These are phyloP conservation scores for rabbit (Oryctolagus cuniculus) DNA, from an alignment of 2,113 vertebrate species.

Conservation along the genomic window DNA sequence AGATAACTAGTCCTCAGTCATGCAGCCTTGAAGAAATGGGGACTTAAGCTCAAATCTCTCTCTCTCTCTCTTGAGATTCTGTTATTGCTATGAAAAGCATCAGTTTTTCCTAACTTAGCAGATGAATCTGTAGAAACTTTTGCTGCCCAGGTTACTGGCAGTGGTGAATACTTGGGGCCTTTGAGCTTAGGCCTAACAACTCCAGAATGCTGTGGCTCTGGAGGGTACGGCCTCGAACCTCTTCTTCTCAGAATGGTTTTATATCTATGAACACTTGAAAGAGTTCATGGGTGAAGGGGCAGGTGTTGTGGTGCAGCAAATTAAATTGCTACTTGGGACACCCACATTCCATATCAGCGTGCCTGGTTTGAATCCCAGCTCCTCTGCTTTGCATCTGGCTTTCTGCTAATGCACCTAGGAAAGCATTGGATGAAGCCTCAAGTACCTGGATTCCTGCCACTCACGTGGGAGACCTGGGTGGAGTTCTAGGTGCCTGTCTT, in stretches of 20 bases:
- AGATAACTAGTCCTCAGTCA: not conserved
- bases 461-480: too few relatives aligned
- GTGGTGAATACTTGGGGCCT: not conserved
- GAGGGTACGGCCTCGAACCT: not conserved
- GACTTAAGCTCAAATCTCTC: not conserved
- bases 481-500: too few relatives aligned
- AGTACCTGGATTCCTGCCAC: too few relatives aligned
- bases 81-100: conserved; percentile 28
- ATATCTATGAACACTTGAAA: not conserved
- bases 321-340: too few relatives aligned
- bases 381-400: too few relatives aligned
- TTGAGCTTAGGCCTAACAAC: not conserved
- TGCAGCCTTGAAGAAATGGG: conserved; percentile 15
- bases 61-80: not conserved
- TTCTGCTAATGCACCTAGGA: too few relatives aligned
- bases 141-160: not conserved
- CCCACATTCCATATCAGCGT: too few relatives aligned
- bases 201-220: not conserved
- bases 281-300: too few relatives aligned
- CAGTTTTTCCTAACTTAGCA: not conserved
- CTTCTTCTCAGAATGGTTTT: not conserved
- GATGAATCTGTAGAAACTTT: not conserved
- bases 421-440: too few relatives aligned
- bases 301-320: too few relatives aligned
- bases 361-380: too few relatives aligned